These are phyloP conservation scores for Pilophorus perplexus DNA, from an alignment of 2,888 invertebrate genomes.

Conservation along the genomic window DNA sequence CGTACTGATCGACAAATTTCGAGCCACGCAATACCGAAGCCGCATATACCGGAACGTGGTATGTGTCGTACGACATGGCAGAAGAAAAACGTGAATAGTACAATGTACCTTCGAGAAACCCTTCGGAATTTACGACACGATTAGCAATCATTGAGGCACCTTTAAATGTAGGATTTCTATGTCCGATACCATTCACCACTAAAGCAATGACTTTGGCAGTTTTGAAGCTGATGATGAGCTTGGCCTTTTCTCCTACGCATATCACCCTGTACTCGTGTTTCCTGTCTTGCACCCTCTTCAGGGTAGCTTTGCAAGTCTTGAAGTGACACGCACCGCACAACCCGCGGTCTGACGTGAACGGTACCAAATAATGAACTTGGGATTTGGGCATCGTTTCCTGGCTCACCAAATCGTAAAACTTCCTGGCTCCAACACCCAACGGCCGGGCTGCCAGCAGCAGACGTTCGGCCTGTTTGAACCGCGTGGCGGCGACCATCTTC, in stretches of 20 bases:
- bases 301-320: constrained; percentile 19
- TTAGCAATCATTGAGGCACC: constrained; percentile 41
- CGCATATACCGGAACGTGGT: constrained; percentile 27
- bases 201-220: constrained; percentile 4
- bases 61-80: constrained; percentile 36
- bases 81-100: constrained; percentile 32
- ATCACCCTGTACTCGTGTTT: constrained; percentile 17
- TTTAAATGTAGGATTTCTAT: constrained; percentile 43
- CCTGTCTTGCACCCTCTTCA: neutral
- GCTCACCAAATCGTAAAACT: constrained; percentile 42
- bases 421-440: constrained; percentile 41
- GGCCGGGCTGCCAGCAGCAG: constrained; percentile 28
- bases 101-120: constrained; percentile 14
- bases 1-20: neutral
- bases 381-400: constrained; percentile 6
- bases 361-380: constrained; percentile 36
- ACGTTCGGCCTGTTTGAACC: constrained; percentile 39
- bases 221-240: constrained; percentile 33
- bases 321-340: constrained; percentile 44
- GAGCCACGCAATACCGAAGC: neutral
- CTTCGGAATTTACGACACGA: constrained; percentile 4
- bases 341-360: constrained; percentile 45
- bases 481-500: constrained; percentile 45
- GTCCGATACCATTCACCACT: constrained; percentile 45
- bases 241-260: constrained; percentile 45